These are phyloP conservation scores for Caenorhabditis brenneri DNA, from an alignment of 1,140 invertebrate genomes.

Conservation along the genomic window DNA sequence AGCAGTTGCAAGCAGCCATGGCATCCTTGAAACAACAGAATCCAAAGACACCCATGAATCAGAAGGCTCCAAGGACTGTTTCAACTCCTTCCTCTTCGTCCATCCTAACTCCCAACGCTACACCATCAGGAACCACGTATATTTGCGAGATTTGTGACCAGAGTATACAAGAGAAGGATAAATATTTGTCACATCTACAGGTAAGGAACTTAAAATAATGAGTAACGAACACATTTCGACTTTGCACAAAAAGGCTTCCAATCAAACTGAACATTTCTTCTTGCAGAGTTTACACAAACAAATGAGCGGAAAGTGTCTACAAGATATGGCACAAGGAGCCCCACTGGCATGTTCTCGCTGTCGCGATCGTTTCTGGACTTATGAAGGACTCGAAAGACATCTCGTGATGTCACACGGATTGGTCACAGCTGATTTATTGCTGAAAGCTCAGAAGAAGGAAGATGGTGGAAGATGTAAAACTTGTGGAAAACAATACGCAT, in stretches of 20 bases:
- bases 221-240: too few species aligned
- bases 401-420: conserved; percentile 88
- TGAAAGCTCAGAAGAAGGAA: conserved; percentile 90
- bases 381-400: conserved; percentile 88
- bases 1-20: background rate
- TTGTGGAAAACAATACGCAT: conserved; percentile 78
- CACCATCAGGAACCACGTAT: background rate
- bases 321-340: conserved; percentile 72
- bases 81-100: background rate
- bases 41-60: background rate
- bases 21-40: background rate
- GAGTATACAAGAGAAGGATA: conserved; percentile 47
- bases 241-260: too few species aligned
- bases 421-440: conserved; percentile 92
- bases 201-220: conserved; percentile 20
- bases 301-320: conserved; percentile 55
- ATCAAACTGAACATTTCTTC: too few species aligned
- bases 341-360: conserved; percentile 94
- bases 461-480: conserved; percentile 90
- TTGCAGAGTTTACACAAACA: conserved; percentile 60
- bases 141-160: conserved; percentile 56
- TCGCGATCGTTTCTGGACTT: conserved; percentile 84
- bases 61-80: background rate
- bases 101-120: background rate
- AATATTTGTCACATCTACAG: conserved; percentile 56